Evolutionary conservation across 2,888 invertebrate species (phyloP).

Genomic region (Trissoscelio sp.): DNA sequence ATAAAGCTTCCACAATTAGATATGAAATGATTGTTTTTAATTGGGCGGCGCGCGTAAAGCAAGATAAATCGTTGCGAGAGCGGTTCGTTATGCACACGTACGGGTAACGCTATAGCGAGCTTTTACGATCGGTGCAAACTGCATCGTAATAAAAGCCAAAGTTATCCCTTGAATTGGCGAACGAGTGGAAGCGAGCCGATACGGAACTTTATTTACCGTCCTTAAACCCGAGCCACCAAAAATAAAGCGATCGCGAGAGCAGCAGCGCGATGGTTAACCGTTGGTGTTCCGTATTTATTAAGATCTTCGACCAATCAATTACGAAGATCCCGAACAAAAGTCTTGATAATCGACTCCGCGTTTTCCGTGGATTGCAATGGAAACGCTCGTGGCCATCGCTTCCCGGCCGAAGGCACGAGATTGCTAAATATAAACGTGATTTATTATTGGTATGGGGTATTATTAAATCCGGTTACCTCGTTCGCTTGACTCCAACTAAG

Average conservation of each 20-base stretch:
- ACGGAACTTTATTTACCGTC: slow-evolving; percentile 14
- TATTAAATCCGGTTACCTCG: slow-evolving; percentile 80
- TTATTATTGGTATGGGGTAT: slow-evolving; percentile 79
- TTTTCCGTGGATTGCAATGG: slow-evolving; percentile 58
- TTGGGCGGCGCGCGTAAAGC: slow-evolving; percentile 22
- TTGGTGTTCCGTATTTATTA: neutral
- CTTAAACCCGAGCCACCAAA: slow-evolving; percentile 4
- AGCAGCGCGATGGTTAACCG: neutral
- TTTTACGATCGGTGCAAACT: slow-evolving; percentile 60
- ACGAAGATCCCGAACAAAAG: slow-evolving; percentile 4
- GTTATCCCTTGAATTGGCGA: slow-evolving; percentile 28
- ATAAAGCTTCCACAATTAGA: slow-evolving; percentile 37
- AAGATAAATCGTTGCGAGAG: slow-evolving; percentile 32
- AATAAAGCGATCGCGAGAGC: slow-evolving; percentile 20
- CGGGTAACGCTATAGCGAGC: slow-evolving; percentile 16
- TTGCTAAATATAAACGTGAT: slow-evolving; percentile 79
- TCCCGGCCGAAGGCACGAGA: slow-evolving; percentile 63
- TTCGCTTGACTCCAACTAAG: slow-evolving; percentile 76
- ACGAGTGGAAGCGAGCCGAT: slow-evolving; percentile 25
- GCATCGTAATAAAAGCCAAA: slow-evolving; percentile 48
- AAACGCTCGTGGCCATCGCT: slow-evolving; percentile 53
- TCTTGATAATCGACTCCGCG: slow-evolving; percentile 28
- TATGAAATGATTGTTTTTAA: slow-evolving; percentile 48
- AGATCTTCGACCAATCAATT: slow-evolving; percentile 6
- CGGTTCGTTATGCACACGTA: slow-evolving; percentile 21